Base-by-base conservation (phyloP, 2,888 invertebrate species). In the Scrobipalpa atriplicella region DNA sequence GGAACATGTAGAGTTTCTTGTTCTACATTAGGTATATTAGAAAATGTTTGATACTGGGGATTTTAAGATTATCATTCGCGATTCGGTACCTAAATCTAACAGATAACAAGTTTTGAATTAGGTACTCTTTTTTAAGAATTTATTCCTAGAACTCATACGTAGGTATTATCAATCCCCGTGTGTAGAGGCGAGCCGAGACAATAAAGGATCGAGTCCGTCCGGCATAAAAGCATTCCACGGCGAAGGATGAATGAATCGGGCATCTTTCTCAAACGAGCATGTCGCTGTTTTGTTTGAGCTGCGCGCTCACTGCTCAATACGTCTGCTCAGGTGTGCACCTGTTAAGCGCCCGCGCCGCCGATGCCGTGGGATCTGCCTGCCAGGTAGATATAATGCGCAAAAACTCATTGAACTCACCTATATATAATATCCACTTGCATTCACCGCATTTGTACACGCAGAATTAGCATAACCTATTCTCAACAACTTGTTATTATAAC, bases 311-410 rank as follows among this genome's bases (percentile, higher is more conserved):
- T 29, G 85, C 87, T 52, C 85, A 87, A 92, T 90, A 90, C 89
- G 85, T 81, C 83, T 84, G 82, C 85, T 89, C 90, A 90, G 91
- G 90, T 91, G 90, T 88, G 83, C 92, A 92, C 91, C 91, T 92
- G 92, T 91, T 85, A 75, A 86, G 87, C 90, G 90, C 89, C 82
- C 78, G 81, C 81, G 79, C 83, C 86, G 86, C 81, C 78, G 81
- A 80, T 78, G 82, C 86, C 89, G 89, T 88, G 89, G 86, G 89
- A 90, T 80, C 78, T 58, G 58, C 58, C 29, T n/a, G 38, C 78
- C 90, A 89, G 90, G 90, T 90, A 90, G 77, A 83, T n/a, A n/a
- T n/a, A 75, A 83, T 47, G 13, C 76, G 87, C 89, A 85, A 87
- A 86, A 63, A 63, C 36, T 58, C 54, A 11, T 52, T n/a, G 68